Base-by-base conservation (phyloP, 2,888 invertebrate genomes). In the Rhamphomyia laevipes region DNA sequence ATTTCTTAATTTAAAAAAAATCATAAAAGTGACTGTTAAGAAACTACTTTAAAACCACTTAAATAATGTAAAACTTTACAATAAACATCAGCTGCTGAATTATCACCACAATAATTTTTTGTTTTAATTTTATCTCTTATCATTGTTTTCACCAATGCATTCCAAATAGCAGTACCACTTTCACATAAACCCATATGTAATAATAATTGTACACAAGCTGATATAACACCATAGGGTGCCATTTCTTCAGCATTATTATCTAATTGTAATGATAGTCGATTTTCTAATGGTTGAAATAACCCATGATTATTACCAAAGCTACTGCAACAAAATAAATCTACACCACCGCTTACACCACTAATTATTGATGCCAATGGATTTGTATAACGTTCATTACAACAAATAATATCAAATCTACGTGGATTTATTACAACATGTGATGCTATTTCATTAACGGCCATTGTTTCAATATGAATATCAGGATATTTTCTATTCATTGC, bases 221-320 rank as follows among this genome's bases (percentile, higher is more conserved):
- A 50, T 13, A 63, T 53, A 41, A 61, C 57, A 31, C 64, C 63
- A 46, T 64, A 63, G 12, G 63, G 61, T 54, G 61, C 61, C 17
- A 64, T 56, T 2, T 41, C 37, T 5, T 55, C 51, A 7, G 53
- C 53, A 48, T 57, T 57, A 21, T 61, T 60, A 27, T 27, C 23
- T 9, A 27, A 27, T 27, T 5, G 23, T 3, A 65, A 43, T 11
- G 64, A 64, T 0, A 64, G 52, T 9, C 62, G 61, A 2, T 61
- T 61, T 50, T 66, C 59, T n/a, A 65, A 54, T 1, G 65, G 65
- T 54, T 65, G 65, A 33, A 64, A 65, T 0, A 65, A 56, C 2
- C 64, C 65, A 51, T 62, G 60, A 43, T 58, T 44, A 4, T 61
- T 57, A 0, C 64, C 62, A n/a, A 56, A 46, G 42, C 63, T 65